Percentiles rank a stretch among this genome's conserved stretches.
Evolutionary conservation across 2,113 vertebrate species (phyloP).

Genomic region (Phasianus colchicus): DNA sequence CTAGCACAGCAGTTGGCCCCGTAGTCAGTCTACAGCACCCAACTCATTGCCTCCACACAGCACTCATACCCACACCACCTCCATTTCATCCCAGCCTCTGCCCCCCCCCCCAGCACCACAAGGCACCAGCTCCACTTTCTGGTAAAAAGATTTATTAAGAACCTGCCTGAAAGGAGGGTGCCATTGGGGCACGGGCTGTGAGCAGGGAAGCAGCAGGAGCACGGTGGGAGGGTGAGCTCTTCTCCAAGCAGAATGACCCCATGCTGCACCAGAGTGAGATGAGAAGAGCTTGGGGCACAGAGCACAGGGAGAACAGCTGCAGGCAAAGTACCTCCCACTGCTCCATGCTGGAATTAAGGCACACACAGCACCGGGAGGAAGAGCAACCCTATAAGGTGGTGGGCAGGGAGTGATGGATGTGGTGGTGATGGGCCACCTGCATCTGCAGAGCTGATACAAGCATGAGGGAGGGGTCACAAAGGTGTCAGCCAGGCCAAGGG

Average conservation of each 20-base stretch:
- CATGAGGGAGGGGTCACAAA: too few relatives aligned
- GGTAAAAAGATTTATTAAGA: constrained; percentile 71
- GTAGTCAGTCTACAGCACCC: too few relatives aligned
- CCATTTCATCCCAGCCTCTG: neutral
- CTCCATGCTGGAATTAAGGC: constrained; percentile 18
- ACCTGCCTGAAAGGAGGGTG: neutral
- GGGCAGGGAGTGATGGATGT: neutral
- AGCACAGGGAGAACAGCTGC: too few relatives aligned
- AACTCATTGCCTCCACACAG: fast-evolving
- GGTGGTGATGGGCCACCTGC: neutral
- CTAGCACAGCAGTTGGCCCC: neutral
- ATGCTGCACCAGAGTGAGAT: fast-evolving
- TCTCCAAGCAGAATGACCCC: neutral
- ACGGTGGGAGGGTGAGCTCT: neutral
- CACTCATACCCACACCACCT: fast-evolving
- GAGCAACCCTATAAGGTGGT: neutral
- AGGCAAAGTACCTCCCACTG: neutral
- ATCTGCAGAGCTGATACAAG: neutral
- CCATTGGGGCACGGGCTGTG: neutral
- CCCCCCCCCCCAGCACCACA: neutral
- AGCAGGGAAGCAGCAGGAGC: fast-evolving
- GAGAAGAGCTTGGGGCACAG: fast-evolving
- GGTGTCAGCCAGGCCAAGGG: neutral
- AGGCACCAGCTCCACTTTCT: neutral
- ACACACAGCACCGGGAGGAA: neutral